Base-by-base conservation (phyloP, 2,113 vertebrate genomes). In the Lepus americanus region DNA sequence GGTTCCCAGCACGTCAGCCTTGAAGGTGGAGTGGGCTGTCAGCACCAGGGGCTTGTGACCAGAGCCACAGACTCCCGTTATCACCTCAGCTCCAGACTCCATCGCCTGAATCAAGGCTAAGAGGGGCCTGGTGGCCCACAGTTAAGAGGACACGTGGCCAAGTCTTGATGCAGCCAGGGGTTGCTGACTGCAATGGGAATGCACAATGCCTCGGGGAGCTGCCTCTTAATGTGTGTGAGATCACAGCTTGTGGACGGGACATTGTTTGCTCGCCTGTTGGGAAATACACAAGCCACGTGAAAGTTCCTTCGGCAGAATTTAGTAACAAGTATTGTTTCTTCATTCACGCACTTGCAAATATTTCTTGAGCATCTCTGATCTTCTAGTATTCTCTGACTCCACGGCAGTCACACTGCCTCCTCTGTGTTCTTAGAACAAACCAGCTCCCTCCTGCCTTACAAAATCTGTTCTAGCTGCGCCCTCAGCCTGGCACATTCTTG, bases 11-110 rank as follows among this genome's bases (percentile, higher is more conserved):
- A 8, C 14, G 0, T 95, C 59, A 83, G 73, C 78, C 77, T 67
- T 82, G 90, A 76, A 66, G 69, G 73, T 83, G 64, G 85, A 94
- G 94, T 79, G 81, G 73, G 23, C 88, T 96, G 96, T 97, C 96
- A 95, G 64, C 95, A 82, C 90, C 36, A 1, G 0, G 0, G 70
- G 67, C 79, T 91, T 84, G 84, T 53, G 78, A 77, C 27, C 2
- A 12, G 72, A 96, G 83, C 67, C 9, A 3, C 5, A 39, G 78
- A 53, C 74, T 36, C 77, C 27, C 74, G 90, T 95, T 92, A 88
- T 97, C 79, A 93, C 77, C 69, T 36, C 3, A 13, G 76, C 83
- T 81, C 69, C 80, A 92, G 87, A 64, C 31, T 73, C 67, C 29
- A 19, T 73, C 25, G 22, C 79, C 87, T 86, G 78, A 89, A 59